phyloP scores from a whole-genome alignment of 2,797 vertebrate species.

The Moxostoma hubbsi region DNA sequence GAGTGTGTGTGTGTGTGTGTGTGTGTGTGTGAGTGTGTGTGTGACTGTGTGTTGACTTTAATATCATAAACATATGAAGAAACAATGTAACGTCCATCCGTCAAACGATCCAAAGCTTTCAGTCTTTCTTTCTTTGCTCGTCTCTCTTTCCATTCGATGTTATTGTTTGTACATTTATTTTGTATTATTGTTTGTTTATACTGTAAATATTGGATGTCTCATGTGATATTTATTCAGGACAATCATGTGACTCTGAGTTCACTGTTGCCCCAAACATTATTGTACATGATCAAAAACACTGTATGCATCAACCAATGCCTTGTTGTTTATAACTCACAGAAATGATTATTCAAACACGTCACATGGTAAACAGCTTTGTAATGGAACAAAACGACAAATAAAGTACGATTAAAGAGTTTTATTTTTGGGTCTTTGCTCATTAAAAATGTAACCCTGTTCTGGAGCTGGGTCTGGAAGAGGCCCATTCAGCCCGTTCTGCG shows the following conservation, averaged over 20 bases:
- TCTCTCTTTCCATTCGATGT: not conserved
- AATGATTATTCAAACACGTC: not conserved
- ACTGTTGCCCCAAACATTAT: constrained; percentile 72
- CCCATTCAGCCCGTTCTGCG: no score
- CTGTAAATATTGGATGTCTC: constrained; percentile 94
- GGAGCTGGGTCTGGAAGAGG: no score
- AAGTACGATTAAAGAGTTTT: no score
- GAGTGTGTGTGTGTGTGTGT: constrained; percentile 17
- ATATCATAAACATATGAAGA: constrained; percentile 27
- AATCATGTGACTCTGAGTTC: constrained; percentile 90
- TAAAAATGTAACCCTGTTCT: no score
- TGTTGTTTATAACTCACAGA: not conserved
- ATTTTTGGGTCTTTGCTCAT: no score
- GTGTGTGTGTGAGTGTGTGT: no score
- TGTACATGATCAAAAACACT: constrained; percentile 60
- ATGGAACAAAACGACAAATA: no score
- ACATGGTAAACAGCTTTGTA: not conserved
- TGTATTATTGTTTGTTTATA: constrained; percentile 86
- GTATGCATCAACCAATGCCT: constrained; percentile 49
- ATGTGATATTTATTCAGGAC: constrained; percentile 99
- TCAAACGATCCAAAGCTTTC: constrained; percentile 50
- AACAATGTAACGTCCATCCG: constrained; percentile 13
- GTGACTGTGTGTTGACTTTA: constrained; percentile 29
- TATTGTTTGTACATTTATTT: constrained; percentile 77
- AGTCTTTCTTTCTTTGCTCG: not conserved